These are phyloP conservation scores for Ahaetulla prasina DNA, from an alignment of 2,113 vertebrate genomes.

Conservation along the genomic window DNA sequence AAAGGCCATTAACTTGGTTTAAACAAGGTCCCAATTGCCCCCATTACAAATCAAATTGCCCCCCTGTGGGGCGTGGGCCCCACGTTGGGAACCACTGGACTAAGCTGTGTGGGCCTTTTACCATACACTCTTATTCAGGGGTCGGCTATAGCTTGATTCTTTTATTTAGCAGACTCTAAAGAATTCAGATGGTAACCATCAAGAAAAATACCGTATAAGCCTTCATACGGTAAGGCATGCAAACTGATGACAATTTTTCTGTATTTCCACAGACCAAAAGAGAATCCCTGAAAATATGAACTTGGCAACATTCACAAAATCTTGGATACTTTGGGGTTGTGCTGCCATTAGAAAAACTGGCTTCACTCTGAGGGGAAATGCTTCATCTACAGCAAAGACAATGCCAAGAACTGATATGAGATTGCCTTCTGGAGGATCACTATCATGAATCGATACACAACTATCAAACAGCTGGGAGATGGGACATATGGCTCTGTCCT, in stretches of 20 bases:
- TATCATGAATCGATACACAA: constrained; percentile 93
- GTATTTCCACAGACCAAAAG: constrained; percentile 66
- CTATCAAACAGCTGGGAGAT: constrained; percentile 91
- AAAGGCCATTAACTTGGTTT: too few species aligned
- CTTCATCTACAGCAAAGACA: constrained; percentile 39
- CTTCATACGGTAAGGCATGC: neutral
- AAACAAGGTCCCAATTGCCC: too few species aligned
- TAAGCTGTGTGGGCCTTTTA: neutral
- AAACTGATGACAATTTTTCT: constrained; percentile 15
- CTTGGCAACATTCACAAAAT: constrained; percentile 67
- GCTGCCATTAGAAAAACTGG: constrained; percentile 87
- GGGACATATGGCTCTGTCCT: constrained; percentile 94
- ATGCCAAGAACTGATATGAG: constrained; percentile 61
- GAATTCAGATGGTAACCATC: neutral
- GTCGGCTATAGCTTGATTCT: neutral
- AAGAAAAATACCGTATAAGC: neutral
- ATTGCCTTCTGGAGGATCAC: constrained; percentile 45
- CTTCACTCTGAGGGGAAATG: constrained; percentile 71
- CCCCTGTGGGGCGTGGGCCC: too few species aligned
- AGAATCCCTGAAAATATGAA: constrained; percentile 80
- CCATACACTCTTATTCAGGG: accelerated
- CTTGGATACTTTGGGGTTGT: constrained; percentile 73
- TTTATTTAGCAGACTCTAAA: neutral
- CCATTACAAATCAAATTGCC: too few species aligned
- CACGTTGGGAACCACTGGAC: too few species aligned